Evolutionary conservation across 2,113 vertebrate genomes (phyloP).

Genomic region (Setophaga coronata): DNA sequence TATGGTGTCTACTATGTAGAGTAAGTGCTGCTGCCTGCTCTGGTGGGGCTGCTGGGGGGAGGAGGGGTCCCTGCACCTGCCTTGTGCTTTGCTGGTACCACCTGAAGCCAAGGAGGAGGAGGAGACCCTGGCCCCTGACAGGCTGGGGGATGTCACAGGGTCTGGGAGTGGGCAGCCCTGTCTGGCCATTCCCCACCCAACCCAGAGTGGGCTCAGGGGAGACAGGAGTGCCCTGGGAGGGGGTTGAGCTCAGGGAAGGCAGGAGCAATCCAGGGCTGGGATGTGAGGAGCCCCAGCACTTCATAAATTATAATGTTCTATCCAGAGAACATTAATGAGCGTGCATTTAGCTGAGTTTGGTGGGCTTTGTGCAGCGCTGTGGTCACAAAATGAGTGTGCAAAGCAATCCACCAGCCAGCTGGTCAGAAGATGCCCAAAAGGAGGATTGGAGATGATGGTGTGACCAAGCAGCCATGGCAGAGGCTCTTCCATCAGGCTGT

Average conservation of each 20-base stretch:
- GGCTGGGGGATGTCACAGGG: rapidly evolving
- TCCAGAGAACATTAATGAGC: background rate
- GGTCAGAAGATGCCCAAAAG: background rate
- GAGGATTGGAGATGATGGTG: background rate
- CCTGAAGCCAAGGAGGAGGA: background rate
- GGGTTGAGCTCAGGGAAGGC: background rate
- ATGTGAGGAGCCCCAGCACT: background rate
- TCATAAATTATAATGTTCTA: background rate
- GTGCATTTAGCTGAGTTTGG: background rate
- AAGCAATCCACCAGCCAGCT: background rate
- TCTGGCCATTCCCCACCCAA: background rate
- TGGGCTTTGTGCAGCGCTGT: rapidly evolving
- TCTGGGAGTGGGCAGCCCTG: background rate
- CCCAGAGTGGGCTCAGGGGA: background rate
- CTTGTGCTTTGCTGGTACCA: background rate
- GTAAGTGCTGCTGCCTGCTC: slow-evolving; percentile 81
- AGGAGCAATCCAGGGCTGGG: background rate
- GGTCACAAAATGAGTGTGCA: background rate
- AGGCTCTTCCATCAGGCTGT: background rate
- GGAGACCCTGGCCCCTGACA: background rate
- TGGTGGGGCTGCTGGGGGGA: background rate
- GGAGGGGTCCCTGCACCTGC: background rate
- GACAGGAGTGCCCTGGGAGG: background rate
- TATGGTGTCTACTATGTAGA: slow-evolving; percentile 99
- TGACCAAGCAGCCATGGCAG: background rate